Conservation (phyloP, 2,888 invertebrate genomes). For the Tuta absoluta region DNA sequence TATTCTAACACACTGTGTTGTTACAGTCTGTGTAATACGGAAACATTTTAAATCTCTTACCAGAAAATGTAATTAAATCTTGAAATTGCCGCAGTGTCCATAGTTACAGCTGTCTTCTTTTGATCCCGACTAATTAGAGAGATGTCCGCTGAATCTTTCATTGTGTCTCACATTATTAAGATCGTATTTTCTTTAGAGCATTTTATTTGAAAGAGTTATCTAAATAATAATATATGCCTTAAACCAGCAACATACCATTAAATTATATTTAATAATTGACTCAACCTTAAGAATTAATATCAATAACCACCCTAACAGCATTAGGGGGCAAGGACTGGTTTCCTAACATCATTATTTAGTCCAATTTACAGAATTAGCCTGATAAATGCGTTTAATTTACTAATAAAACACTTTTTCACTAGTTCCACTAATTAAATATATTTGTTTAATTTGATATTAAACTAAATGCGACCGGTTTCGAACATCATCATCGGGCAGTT, state of each 20-base stretch:
- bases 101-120: conserved; percentile 24
- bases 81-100: conserved; percentile 1
- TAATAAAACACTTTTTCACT: too few species aligned
- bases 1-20: too few species aligned
- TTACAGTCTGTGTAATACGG: too few species aligned
- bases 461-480: too few species aligned
- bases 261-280: conserved; percentile 49
- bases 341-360: conserved; percentile 75
- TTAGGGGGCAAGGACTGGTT: conserved; percentile 55
- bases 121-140: conserved; percentile 26
- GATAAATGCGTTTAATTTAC: conserved; percentile 78
- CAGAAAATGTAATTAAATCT: conserved; percentile 15
- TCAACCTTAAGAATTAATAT: conserved; percentile 62
- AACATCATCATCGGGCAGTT: too few species aligned
- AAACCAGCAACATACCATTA: not conserved
- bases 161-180: conserved; percentile 26
- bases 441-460: too few species aligned
- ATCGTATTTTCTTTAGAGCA: conserved; percentile 25
- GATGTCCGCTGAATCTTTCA: conserved; percentile 23
- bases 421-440: too few species aligned
- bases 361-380: conserved; percentile 77
- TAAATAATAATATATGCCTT: not conserved
- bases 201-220: not conserved
- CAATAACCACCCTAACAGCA: conserved; percentile 58
- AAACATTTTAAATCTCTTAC: not conserved